Percentiles rank a stretch among this genome's conserved stretches.
These are phyloP conservation scores for Rambutsinella grinnellia DNA, from an alignment of 2,888 invertebrate species.

Conservation along the genomic window DNA sequence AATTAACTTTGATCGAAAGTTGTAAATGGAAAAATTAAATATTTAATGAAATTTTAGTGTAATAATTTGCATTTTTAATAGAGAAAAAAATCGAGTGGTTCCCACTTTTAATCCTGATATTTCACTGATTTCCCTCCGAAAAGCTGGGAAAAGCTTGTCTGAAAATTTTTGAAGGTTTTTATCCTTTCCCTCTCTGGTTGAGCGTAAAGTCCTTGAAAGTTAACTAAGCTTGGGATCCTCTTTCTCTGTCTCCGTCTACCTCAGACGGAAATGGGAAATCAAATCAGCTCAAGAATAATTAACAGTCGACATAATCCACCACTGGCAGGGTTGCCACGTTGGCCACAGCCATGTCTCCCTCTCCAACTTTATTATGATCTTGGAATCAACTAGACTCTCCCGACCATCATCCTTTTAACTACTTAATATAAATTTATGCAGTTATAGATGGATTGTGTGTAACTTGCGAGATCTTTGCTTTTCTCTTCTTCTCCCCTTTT, in stretches of 20 bases:
- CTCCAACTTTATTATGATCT: constrained; percentile 10
- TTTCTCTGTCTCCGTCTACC: constrained; percentile 34
- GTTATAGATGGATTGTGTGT: constrained; percentile 45
- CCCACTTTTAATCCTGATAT: too few relatives aligned
- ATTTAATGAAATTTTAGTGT: too few relatives aligned
- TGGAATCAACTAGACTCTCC: neutral
- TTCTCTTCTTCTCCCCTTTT: too few relatives aligned
- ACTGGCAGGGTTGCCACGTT: constrained; percentile 56
- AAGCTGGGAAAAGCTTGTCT: too few relatives aligned
- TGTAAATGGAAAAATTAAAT: too few relatives aligned
- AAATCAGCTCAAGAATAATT: constrained; percentile 64
- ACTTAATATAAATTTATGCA: constrained; percentile 52
- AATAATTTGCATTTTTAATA: too few relatives aligned
- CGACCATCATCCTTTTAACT: constrained; percentile 7
- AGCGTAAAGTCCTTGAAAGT: constrained; percentile 47
- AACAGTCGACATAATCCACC: constrained; percentile 63
- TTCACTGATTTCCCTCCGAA: too few relatives aligned
- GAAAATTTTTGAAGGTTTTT: too few relatives aligned
- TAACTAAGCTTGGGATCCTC: constrained; percentile 29
- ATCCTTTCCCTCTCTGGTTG: neutral
- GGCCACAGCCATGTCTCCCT: constrained; percentile 40
- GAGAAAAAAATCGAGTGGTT: too few relatives aligned
- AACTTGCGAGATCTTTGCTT: too few relatives aligned
- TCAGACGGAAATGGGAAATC: constrained; percentile 62
- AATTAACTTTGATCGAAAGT: too few relatives aligned